These are phyloP conservation scores for Drosophila fuyamai DNA, from an alignment of 1,140 invertebrate genomes.

Conservation along the genomic window DNA sequence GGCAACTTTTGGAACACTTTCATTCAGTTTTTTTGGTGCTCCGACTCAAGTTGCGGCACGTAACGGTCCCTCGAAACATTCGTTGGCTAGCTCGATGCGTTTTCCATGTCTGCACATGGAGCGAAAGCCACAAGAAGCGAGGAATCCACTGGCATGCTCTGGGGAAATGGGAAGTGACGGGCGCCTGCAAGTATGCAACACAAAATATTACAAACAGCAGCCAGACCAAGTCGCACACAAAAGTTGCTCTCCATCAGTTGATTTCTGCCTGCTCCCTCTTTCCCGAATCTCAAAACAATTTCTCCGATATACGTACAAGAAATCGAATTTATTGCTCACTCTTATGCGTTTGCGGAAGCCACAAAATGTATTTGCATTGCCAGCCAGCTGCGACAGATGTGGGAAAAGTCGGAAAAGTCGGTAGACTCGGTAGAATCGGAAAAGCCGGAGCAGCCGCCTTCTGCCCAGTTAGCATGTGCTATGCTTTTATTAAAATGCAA, in stretches of 20 bases:
- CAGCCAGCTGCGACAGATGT: slow-evolving; percentile 66
- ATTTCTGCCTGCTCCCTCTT: slow-evolving; percentile 41
- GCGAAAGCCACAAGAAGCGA: slow-evolving; percentile 42
- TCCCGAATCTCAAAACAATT: slow-evolving; percentile 3
- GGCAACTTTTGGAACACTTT: slow-evolving; percentile 64
- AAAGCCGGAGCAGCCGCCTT: slow-evolving; percentile 6
- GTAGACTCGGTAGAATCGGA: slow-evolving; percentile 16
- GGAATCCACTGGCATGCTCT: background rate
- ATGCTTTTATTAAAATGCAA: slow-evolving; percentile 71
- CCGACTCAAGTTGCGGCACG: slow-evolving; percentile 52
- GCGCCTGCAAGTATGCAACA: slow-evolving; percentile 58
- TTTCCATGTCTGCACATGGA: slow-evolving; percentile 62
- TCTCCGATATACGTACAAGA: slow-evolving; percentile 8
- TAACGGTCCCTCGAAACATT: slow-evolving; percentile 63
- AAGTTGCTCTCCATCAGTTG: slow-evolving; percentile 56
- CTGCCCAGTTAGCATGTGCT: slow-evolving; percentile 63
- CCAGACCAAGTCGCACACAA: slow-evolving; percentile 51
- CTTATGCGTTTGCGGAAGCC: slow-evolving; percentile 66
- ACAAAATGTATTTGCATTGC: slow-evolving; percentile 73
- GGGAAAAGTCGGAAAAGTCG: slow-evolving; percentile 21
- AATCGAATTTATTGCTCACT: slow-evolving; percentile 81
- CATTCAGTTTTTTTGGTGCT: slow-evolving; percentile 22
- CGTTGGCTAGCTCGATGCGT: slow-evolving; percentile 63
- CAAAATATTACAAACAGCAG: slow-evolving; percentile 69
- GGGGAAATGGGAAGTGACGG: slow-evolving; percentile 34